Conservation (phyloP, 2,113 vertebrate species). For the Ptychochromis oligacanthus region DNA sequence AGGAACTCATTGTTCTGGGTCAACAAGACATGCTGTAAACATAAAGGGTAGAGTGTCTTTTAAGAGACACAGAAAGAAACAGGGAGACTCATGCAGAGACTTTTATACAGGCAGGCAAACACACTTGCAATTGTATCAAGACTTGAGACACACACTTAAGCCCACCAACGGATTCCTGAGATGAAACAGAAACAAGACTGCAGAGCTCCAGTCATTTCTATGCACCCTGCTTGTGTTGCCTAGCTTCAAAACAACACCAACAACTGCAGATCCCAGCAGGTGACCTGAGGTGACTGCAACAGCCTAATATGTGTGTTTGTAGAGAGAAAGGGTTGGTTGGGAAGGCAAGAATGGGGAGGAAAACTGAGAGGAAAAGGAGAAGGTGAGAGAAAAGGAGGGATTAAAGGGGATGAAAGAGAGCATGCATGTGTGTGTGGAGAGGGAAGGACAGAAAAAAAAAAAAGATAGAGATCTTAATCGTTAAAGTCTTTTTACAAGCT, state of each 20-base stretch:
- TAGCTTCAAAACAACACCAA: slow-evolving; percentile 52
- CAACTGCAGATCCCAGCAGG: slow-evolving; percentile 46
- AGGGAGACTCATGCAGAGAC: slow-evolving; percentile 19
- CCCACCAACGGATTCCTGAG: slow-evolving; percentile 31
- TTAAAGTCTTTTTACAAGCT: slow-evolving; percentile 36
- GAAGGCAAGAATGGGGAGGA: not conserved
- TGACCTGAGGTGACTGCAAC: slow-evolving; percentile 31
- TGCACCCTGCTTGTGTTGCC: slow-evolving; percentile 38
- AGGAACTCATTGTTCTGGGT: slow-evolving; percentile 69
- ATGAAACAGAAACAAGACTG: slow-evolving; percentile 30
- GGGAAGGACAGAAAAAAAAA: not conserved
- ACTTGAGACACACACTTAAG: slow-evolving; percentile 1
- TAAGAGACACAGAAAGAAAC: slow-evolving; percentile 9
- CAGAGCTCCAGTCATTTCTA: slow-evolving; percentile 14
- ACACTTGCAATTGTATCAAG: slow-evolving; percentile 1
- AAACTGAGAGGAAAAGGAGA: not conserved
- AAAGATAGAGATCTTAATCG: slow-evolving; percentile 45
- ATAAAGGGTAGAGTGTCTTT: slow-evolving; percentile 33
- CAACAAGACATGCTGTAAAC: slow-evolving; percentile 46
- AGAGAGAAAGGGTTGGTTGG: not conserved
- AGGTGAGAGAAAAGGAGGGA: slow-evolving; percentile 15
- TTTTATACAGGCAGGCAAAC: not conserved
- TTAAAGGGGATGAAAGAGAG: slow-evolving; percentile 1
- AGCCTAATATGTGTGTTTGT: not conserved
- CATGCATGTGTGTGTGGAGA: not conserved